Evolutionary conservation across 1,140 invertebrate genomes (phyloP).

Genomic region (Araneus ventricosus): DNA sequence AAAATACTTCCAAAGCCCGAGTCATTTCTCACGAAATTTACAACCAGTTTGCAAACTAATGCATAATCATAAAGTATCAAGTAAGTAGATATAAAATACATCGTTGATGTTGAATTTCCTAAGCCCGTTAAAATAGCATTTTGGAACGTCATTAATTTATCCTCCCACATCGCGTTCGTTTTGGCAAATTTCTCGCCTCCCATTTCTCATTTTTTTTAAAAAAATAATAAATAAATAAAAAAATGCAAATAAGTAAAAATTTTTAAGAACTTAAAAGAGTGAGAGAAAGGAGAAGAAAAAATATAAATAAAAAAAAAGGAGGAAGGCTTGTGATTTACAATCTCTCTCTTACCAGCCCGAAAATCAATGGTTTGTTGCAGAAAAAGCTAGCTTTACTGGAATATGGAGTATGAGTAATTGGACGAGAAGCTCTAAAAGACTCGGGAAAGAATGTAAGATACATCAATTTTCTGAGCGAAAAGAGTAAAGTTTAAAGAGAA

Average conservation of each 20-base stretch:
- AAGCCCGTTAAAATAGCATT: constrained; percentile 70
- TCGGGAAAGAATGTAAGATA: constrained; percentile 74
- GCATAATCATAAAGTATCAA: constrained; percentile 73
- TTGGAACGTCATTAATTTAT: constrained; percentile 72
- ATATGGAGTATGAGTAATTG: constrained; percentile 70
- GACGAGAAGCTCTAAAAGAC: constrained; percentile 65
- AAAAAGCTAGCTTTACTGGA: constrained; percentile 60
- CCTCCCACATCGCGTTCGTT: neutral
- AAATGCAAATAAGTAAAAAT: constrained; percentile 33
- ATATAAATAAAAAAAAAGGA: neutral
- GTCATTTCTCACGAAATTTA: constrained; percentile 71
- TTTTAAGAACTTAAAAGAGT: neutral
- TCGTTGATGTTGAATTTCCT: constrained; percentile 62
- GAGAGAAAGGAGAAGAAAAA: neutral
- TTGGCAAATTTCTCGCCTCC: constrained; percentile 69
- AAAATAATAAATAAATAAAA: constrained; percentile 34
- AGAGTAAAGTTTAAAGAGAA: constrained; percentile 72
- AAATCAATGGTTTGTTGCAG: constrained; percentile 69
- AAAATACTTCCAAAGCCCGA: constrained; percentile 49
- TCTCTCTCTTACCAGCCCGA: constrained; percentile 29
- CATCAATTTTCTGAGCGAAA: constrained; percentile 72
- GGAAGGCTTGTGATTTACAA: constrained; percentile 66
- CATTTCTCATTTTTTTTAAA: constrained; percentile 56
- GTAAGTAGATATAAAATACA: constrained; percentile 63
- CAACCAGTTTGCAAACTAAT: constrained; percentile 70